Conservation (phyloP, 2,797 vertebrate species). For the Sebastes taczanowskii region DNA sequence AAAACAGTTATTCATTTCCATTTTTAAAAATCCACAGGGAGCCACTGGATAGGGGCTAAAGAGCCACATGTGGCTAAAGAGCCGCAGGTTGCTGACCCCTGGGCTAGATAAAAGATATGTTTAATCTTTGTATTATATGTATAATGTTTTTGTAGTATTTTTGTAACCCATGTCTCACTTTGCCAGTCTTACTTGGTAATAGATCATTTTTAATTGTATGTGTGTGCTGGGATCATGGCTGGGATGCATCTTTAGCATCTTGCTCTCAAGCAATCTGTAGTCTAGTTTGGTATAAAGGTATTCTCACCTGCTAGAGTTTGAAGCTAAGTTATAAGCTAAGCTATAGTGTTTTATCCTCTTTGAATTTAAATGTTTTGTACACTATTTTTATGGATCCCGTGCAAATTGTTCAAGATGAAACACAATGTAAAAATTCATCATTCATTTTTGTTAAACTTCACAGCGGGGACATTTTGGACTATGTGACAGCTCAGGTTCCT, state of each 20-base stretch:
- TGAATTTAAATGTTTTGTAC: background rate
- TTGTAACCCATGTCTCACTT: background rate
- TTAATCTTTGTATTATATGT: background rate
- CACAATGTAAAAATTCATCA: background rate
- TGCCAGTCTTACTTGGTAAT: background rate
- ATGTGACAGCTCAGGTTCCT: slow-evolving; percentile 82
- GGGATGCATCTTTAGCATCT: background rate
- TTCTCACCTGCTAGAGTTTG: background rate
- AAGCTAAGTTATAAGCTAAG: background rate
- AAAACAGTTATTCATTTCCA: too few relatives aligned
- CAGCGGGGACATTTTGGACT: slow-evolving; percentile 86
- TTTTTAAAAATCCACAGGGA: too few relatives aligned
- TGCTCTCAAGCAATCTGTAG: background rate
- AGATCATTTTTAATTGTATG: background rate
- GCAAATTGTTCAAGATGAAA: background rate
- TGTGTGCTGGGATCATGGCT: background rate
- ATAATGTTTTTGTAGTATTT: background rate
- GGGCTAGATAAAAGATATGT: background rate
- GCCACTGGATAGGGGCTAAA: too few relatives aligned
- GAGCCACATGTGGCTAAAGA: too few relatives aligned
- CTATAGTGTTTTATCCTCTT: background rate
- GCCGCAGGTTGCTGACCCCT: too few relatives aligned
- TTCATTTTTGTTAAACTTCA: background rate
- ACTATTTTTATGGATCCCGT: background rate
- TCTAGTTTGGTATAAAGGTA: background rate